phyloP scores from a whole-genome alignment of 2,797 vertebrate genomes.

The Decapterus maruadsi region DNA sequence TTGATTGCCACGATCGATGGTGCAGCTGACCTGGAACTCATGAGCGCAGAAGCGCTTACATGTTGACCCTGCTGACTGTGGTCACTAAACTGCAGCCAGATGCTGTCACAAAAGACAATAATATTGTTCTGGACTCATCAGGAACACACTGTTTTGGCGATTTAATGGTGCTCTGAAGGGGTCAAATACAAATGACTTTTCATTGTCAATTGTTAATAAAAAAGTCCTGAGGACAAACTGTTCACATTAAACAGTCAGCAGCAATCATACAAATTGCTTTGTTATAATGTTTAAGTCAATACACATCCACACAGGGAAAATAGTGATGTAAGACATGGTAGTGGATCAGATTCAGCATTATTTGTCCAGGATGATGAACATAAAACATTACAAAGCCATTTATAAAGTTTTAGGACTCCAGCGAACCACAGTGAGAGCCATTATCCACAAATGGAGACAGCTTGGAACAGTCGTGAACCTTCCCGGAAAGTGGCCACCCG shows the following conservation, averaged over 20 bases:
- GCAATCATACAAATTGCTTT: slow-evolving; percentile 19
- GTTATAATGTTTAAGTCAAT: slow-evolving; percentile 25
- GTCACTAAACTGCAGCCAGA: background rate
- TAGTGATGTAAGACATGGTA: background rate
- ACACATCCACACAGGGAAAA: slow-evolving; percentile 5
- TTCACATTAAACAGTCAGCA: slow-evolving; percentile 16
- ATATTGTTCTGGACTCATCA: background rate
- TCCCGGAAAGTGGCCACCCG: too few species aligned
- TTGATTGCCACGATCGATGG: slow-evolving; percentile 42
- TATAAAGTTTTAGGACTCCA: too few species aligned
- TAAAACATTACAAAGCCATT: background rate
- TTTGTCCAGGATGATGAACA: background rate
- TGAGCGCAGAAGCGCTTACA: slow-evolving; percentile 5
- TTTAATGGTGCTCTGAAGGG: slow-evolving; percentile 17
- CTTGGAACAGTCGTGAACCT: too few species aligned
- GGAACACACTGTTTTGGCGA: background rate
- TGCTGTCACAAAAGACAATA: background rate
- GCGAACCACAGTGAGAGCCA: too few species aligned
- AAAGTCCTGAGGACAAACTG: slow-evolving; percentile 14
- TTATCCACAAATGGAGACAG: too few species aligned
- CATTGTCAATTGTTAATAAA: slow-evolving; percentile 35
- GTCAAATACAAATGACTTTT: slow-evolving; percentile 6
- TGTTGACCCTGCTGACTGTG: slow-evolving; percentile 17
- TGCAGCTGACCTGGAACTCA: slow-evolving; percentile 12
- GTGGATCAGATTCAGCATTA: background rate